These are phyloP conservation scores for Premnoplex brunnescens DNA, from an alignment of 2,797 vertebrate species.

Conservation along the genomic window DNA sequence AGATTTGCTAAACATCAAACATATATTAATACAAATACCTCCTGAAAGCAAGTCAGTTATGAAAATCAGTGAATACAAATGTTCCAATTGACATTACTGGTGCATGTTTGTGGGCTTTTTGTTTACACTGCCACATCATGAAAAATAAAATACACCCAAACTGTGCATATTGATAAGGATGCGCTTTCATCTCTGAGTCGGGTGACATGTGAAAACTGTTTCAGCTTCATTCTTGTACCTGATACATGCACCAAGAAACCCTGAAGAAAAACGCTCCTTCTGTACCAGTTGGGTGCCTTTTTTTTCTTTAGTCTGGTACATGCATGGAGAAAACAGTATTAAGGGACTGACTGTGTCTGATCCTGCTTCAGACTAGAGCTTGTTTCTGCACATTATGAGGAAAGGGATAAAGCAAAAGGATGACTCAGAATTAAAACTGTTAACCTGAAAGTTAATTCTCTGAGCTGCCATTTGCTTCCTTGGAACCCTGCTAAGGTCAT, in stretches of 20 bases:
- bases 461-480: not conserved
- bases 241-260: slow-evolving; percentile 24
- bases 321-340: not conserved
- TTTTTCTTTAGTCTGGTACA: not conserved
- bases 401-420: not conserved
- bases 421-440: not conserved
- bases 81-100: slow-evolving; percentile 67
- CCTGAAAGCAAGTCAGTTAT: slow-evolving; percentile 69
- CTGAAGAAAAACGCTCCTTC: slow-evolving; percentile 2
- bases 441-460: not conserved
- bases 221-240: slow-evolving; percentile 32
- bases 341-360: not conserved
- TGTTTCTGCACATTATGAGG: not conserved
- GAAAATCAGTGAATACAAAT: slow-evolving; percentile 71
- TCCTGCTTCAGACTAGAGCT: not conserved
- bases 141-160: slow-evolving; percentile 70
- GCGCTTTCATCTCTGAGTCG: slow-evolving; percentile 58
- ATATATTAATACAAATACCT: slow-evolving; percentile 72
- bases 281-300: not conserved
- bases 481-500: not conserved
- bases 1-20: slow-evolving; percentile 66
- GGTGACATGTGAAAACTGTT: slow-evolving; percentile 40
- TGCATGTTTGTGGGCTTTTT: slow-evolving; percentile 65
- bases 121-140: slow-evolving; percentile 70
- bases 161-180: slow-evolving; percentile 63